Percentiles rank a stretch among this genome's conserved stretches.
Evolutionary conservation across 2,797 vertebrate species (phyloP).

Genomic region (Eospalax fontanierii): DNA sequence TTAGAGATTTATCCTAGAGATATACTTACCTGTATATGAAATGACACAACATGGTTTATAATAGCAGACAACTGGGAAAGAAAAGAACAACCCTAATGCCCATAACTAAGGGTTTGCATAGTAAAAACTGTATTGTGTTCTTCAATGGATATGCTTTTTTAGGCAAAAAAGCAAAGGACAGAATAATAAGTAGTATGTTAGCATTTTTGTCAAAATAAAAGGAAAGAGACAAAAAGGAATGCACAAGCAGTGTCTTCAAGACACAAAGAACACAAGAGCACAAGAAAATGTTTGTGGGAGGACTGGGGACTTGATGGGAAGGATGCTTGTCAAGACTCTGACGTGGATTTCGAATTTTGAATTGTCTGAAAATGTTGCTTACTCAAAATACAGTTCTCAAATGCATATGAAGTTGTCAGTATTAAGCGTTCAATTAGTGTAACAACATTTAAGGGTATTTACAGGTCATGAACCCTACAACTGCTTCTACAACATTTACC

Average conservation of each 20-base stretch:
- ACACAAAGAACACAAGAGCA: not conserved
- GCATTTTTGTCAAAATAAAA: not conserved
- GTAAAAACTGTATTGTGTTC: not conserved
- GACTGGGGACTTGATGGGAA: not conserved
- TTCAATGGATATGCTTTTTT: not conserved
- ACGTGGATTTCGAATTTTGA: constrained; percentile 1
- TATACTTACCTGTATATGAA: not conserved
- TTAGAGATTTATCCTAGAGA: not conserved
- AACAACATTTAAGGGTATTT: not conserved
- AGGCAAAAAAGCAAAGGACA: not conserved
- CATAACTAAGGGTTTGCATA: not conserved
- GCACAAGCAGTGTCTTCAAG: not conserved
- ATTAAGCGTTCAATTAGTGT: not conserved
- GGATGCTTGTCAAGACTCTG: not conserved
- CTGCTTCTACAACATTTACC: not conserved
- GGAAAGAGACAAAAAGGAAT: not conserved
- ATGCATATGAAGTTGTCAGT: not conserved
- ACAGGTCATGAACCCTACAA: not conserved
- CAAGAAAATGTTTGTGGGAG: not conserved
- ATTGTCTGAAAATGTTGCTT: not conserved
- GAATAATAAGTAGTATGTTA: not conserved
- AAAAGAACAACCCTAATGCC: too few relatives aligned
- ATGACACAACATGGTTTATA: not conserved
- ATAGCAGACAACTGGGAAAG: not conserved
- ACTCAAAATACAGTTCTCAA: constrained; percentile 11